A percentile compares a stretch with the other conserved stretches of the same genome.
phyloP scores from a whole-genome alignment of 1,140 invertebrate genomes.

The Drosophila paulistorum region DNA sequence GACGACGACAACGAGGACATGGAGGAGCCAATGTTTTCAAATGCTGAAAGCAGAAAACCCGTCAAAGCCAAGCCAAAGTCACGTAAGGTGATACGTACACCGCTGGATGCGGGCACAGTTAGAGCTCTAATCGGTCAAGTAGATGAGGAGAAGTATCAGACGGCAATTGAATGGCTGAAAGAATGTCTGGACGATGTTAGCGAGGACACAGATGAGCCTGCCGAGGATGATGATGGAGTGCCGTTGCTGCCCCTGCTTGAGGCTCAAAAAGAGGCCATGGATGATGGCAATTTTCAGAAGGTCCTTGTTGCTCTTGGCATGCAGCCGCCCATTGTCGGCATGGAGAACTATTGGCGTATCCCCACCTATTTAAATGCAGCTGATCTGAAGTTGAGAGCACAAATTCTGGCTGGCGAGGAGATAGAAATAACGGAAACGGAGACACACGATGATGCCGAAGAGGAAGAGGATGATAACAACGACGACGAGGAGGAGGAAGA shows the following conservation, averaged over 20 bases:
- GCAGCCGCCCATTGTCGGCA: slow-evolving; percentile 84
- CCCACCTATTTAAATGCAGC: slow-evolving; percentile 83
- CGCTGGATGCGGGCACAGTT: slow-evolving; percentile 72
- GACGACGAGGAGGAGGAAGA: slow-evolving; percentile 38
- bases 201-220: slow-evolving; percentile 85
- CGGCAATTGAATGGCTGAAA: slow-evolving; percentile 85
- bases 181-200: slow-evolving; percentile 86
- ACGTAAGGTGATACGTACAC: slow-evolving; percentile 66
- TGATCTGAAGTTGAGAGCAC: slow-evolving; percentile 82
- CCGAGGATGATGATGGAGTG: slow-evolving; percentile 84
- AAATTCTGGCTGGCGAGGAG: slow-evolving; percentile 74
- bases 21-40: slow-evolving; percentile 63
- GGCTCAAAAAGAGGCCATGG: slow-evolving; percentile 85
- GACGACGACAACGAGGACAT: slow-evolving; percentile 46
- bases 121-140: slow-evolving; percentile 59
- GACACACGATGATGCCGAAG: slow-evolving; percentile 8
- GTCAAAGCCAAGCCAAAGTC: slow-evolving; percentile 28
- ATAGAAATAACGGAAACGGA: slow-evolving; percentile 47
- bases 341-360: slow-evolving; percentile 87
- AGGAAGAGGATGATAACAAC: slow-evolving; percentile 9
- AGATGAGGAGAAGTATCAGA: slow-evolving; percentile 82
- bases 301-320: slow-evolving; percentile 85
- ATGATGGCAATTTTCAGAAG: slow-evolving; percentile 85
- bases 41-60: slow-evolving; percentile 22
- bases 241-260: slow-evolving; percentile 86